Evolutionary conservation across 2,113 vertebrate species (phyloP).

Genomic region (Poeciliopsis retropinna): DNA sequence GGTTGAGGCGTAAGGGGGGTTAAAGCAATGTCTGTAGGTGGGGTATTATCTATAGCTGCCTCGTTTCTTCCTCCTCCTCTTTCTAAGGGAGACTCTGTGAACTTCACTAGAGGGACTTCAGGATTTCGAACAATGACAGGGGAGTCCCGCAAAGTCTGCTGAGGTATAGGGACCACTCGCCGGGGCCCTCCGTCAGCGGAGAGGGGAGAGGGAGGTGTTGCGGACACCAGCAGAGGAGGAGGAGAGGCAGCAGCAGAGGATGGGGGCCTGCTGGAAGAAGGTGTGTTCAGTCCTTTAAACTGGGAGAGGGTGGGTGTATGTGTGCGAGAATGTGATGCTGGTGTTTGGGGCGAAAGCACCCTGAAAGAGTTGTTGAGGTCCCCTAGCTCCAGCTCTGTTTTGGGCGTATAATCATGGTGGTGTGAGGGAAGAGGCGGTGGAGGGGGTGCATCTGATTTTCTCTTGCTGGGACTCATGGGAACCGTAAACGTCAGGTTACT

Average conservation of each 20-base stretch:
- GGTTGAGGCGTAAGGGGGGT: slow-evolving; percentile 64
- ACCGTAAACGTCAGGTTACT: slow-evolving; percentile 91
- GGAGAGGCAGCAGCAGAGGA: slow-evolving; percentile 75
- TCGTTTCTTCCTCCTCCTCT: slow-evolving; percentile 53
- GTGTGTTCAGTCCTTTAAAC: slow-evolving; percentile 68
- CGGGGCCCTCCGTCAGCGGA: slow-evolving; percentile 84
- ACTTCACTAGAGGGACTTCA: slow-evolving; percentile 88
- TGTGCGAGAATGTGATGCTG: slow-evolving; percentile 78
- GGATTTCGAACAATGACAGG: slow-evolving; percentile 92
- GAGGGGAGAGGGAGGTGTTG: slow-evolving; percentile 80
- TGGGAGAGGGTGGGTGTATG: slow-evolving; percentile 76
- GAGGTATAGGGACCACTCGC: slow-evolving; percentile 81
- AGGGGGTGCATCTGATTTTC: slow-evolving; percentile 80
- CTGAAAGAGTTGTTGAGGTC: slow-evolving; percentile 78
- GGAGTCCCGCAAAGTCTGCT: slow-evolving; percentile 84
- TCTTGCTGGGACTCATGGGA: slow-evolving; percentile 89
- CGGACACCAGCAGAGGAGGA: slow-evolving; percentile 81
- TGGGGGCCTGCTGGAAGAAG: slow-evolving; percentile 66
- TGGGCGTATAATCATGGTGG: slow-evolving; percentile 77
- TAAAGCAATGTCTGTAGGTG: slow-evolving; percentile 60
- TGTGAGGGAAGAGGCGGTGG: slow-evolving; percentile 69
- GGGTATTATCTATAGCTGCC: slow-evolving; percentile 43
- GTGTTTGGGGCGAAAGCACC: slow-evolving; percentile 82
- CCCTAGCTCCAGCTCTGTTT: slow-evolving; percentile 75
- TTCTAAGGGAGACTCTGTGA: slow-evolving; percentile 82